Percentiles rank a stretch among this genome's conserved stretches.
Conservation (phyloP, 2,797 vertebrate genomes). For the Bryconaethiops microstoma region DNA sequence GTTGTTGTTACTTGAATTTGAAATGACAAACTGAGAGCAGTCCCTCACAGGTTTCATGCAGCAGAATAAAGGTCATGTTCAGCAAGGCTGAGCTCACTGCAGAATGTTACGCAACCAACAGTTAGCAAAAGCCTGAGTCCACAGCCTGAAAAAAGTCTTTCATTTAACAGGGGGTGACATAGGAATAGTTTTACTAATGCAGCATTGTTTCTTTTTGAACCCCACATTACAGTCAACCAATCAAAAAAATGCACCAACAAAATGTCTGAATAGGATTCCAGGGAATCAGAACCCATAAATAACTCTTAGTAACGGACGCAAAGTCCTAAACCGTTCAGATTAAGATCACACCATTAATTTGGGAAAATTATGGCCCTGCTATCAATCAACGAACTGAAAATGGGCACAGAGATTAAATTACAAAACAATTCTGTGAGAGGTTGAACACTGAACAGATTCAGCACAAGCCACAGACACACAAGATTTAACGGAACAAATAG, state of each 20-base stretch:
- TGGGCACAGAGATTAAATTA: background rate
- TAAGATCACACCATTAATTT: background rate
- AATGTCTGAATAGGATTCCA: background rate
- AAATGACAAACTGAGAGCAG: background rate
- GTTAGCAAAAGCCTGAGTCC: background rate
- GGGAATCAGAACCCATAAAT: background rate
- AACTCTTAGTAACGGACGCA: background rate
- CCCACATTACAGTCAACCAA: constrained; percentile 11
- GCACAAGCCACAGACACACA: background rate
- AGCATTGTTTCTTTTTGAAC: too few species aligned
- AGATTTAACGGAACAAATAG: background rate
- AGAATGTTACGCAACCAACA: constrained; percentile 16
- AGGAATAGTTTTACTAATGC: background rate
- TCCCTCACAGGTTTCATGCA: background rate
- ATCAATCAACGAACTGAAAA: background rate
- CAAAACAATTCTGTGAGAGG: background rate
- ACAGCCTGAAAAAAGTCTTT: background rate
- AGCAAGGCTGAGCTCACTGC: background rate
- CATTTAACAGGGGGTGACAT: background rate
- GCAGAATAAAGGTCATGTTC: background rate
- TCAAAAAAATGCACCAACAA: background rate
- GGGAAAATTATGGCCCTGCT: background rate
- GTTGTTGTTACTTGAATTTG: constrained; percentile 1
- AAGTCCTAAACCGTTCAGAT: background rate
- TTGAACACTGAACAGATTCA: background rate